Evolutionary conservation across 2,888 invertebrate genomes (phyloP).

Genomic region (Acanthosoma haemorrhoidale): DNA sequence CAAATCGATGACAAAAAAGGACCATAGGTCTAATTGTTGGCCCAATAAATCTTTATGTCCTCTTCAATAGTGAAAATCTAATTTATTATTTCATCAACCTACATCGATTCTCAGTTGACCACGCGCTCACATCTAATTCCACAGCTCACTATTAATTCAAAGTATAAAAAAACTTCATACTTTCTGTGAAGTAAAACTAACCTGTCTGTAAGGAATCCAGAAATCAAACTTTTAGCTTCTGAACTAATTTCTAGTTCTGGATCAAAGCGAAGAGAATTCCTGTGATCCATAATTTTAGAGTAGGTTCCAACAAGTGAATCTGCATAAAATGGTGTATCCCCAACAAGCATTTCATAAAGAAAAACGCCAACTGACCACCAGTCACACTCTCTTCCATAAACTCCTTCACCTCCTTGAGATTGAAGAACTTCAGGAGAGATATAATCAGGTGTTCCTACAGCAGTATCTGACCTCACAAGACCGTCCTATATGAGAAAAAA

Average conservation of each 20-base stretch:
- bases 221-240: conserved; percentile 81
- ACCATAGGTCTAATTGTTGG: too few species aligned
- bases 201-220: conserved; percentile 90
- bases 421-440: conserved; percentile 98
- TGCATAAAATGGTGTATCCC: conserved; percentile 95
- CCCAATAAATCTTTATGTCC: too few species aligned
- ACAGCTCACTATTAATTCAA: too few species aligned
- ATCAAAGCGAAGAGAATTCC: conserved; percentile 91
- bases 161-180: too few species aligned
- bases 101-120: too few species aligned
- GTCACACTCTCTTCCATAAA: conserved; percentile 96
- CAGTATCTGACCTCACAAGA: conserved; percentile 90
- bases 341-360: conserved; percentile 96
- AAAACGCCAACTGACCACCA: conserved; percentile 99
- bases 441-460: conserved; percentile 99
- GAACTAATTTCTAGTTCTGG: conserved; percentile 84
- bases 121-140: too few species aligned
- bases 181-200: conserved; percentile 41
- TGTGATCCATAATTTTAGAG: conserved; percentile 98
- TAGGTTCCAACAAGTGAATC: conserved; percentile 97
- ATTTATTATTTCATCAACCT: too few species aligned
- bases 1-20: too few species aligned
- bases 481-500: conserved; percentile 61
- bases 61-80: too few species aligned
- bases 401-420: conserved; percentile 91